Evolutionary conservation across 2,797 vertebrate genomes (phyloP).

Genomic region (Eulemur coronatus): DNA sequence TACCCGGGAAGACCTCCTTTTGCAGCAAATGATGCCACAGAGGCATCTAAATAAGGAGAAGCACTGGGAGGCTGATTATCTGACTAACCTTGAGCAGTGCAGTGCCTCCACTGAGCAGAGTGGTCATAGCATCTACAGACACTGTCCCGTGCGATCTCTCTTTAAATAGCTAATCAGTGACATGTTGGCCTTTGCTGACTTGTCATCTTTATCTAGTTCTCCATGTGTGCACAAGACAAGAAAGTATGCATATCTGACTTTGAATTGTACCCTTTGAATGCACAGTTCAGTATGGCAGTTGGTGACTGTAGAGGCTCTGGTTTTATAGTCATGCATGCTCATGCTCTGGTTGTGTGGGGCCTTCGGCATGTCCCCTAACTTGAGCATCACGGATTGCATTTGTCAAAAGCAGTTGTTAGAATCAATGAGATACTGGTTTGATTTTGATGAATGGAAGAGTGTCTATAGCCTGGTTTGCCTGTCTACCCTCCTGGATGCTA

Average conservation of each 20-base stretch:
- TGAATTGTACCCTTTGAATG: background rate
- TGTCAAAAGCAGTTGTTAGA: background rate
- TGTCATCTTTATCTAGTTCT: background rate
- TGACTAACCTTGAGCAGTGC: background rate
- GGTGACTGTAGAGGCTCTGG: background rate
- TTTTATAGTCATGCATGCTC: background rate
- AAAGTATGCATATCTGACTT: background rate
- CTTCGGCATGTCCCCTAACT: background rate
- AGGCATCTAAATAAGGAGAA: background rate
- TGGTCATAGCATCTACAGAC: background rate
- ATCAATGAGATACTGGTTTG: background rate
- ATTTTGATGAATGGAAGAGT: no score
- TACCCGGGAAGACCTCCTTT: constrained; percentile 50
- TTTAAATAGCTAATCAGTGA: background rate
- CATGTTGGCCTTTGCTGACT: background rate
- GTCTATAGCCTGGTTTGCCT: no score
- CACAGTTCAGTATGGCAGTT: background rate
- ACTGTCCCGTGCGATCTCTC: background rate
- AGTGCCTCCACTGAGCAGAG: background rate
- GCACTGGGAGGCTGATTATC: background rate
- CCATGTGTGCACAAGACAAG: background rate
- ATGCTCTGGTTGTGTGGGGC: background rate
- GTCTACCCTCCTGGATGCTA: no score
- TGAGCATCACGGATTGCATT: background rate
- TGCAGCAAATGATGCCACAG: background rate